Evolutionary conservation across 2,113 vertebrate species (phyloP).

Genomic region (Pholis gunnellus): DNA sequence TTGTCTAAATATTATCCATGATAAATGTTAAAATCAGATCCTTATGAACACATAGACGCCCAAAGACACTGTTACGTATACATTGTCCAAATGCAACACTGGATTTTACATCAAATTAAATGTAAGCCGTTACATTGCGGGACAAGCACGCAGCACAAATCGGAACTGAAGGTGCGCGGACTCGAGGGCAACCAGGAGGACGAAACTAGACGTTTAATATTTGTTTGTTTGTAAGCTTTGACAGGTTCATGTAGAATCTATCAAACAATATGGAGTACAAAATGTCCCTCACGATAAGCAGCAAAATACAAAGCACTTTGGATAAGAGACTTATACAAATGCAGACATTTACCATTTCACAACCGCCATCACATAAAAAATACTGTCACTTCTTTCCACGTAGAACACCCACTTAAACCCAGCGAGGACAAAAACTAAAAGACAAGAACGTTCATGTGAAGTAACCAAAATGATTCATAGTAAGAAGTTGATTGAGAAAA

Average conservation of each 20-base stretch:
- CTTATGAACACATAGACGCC: not conserved
- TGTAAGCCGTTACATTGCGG: not conserved
- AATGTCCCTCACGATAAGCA: not conserved
- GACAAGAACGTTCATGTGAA: too few relatives aligned
- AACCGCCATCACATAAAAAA: too few relatives aligned
- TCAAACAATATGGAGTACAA: not conserved
- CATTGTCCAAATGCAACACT: not conserved
- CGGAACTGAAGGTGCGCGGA: not conserved
- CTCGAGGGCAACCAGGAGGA: not conserved
- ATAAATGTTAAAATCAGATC: not conserved
- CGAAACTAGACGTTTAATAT: not conserved
- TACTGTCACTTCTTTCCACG: too few relatives aligned
- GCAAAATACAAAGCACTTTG: too few relatives aligned
- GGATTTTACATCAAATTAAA: not conserved
- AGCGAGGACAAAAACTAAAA: too few relatives aligned
- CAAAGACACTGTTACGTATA: not conserved
- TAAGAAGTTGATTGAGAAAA: not conserved
- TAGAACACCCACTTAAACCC: too few relatives aligned
- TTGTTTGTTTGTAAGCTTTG: not conserved
- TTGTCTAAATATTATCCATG: not conserved
- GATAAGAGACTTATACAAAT: too few relatives aligned
- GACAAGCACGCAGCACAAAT: too few relatives aligned
- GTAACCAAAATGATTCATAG: not conserved
- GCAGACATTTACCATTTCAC: too few relatives aligned
- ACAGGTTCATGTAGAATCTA: not conserved